Base-by-base conservation (phyloP, 2,113 vertebrate species). In the Coregonus clupeaformis region DNA sequence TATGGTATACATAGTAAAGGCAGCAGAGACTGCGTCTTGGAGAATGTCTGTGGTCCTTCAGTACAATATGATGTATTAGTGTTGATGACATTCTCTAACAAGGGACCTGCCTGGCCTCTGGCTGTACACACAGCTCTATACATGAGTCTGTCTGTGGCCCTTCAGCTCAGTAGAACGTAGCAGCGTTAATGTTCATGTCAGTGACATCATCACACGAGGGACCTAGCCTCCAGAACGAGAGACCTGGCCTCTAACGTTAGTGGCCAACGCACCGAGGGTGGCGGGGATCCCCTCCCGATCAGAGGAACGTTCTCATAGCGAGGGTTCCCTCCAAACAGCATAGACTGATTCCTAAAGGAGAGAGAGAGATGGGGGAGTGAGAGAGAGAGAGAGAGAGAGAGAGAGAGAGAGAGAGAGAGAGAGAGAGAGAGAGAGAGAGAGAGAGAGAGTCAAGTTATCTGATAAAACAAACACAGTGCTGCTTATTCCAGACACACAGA, bases 291-390 rank as follows among this genome's bases (percentile, higher is more conserved):
- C 91, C 97, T 94, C 81, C 96, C 95, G 65, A 98, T 98, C 81
- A 99, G 93, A 0, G 98, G 97, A 68, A 96, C 95, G 3, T 98
- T 99, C 89, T 99, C 97, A 1, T 99, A 99, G 78, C 96, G 96
- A 0, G 97, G 98, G 85, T 94, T 97, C 70, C 96, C 95, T 57
- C 96, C 96, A 0, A 98, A 99, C 77, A 99, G 94, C 90, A 93
- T 92, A 0, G 96, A 95, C 77, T 99, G 97, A 91, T 99, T 99
- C 98, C 98, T 99, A 52, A 5, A n/a, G 32, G 1, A 32, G 32
- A 32, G 1, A 32, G 32, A 36, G 6, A 36, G 32, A 36, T 1
- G 32, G 7, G 32, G 1, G 1, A 42, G 7, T 0, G 30, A 32
- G 5, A 5, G 30, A 0, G 30, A 1, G 30, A 32, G 30, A 32